phyloP scores from a whole-genome alignment of 2,888 invertebrate species.

The Lasioglossum figueresi region DNA sequence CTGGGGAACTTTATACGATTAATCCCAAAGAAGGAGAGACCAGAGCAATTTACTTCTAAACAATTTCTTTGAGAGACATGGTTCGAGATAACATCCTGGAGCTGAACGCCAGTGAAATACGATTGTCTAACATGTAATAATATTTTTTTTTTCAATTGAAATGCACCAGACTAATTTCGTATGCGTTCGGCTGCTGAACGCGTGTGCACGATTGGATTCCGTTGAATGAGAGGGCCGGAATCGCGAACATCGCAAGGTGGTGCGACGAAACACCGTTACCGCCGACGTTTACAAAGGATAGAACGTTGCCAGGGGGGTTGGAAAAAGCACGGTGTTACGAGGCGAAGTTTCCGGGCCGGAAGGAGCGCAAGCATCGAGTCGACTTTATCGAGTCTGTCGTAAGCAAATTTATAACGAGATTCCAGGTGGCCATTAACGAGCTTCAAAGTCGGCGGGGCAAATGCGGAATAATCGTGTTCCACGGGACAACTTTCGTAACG shows the following conservation, averaged over 20 bases:
- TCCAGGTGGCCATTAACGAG: slow-evolving; percentile 63
- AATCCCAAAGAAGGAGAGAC: background rate
- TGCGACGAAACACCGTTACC: background rate
- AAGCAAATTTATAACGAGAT: slow-evolving; percentile 67
- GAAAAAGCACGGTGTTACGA: slow-evolving; percentile 12
- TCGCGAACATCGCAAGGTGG: background rate
- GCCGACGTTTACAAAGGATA: background rate
- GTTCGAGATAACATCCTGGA: background rate
- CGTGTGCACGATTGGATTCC: background rate
- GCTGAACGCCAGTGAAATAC: background rate
- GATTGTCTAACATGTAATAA: background rate
- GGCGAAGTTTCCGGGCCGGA: slow-evolving; percentile 16
- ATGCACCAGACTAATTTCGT: background rate
- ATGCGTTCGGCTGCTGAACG: background rate
- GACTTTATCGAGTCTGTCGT: slow-evolving; percentile 57
- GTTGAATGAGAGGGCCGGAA: background rate
- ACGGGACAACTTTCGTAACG: slow-evolving; percentile 54
- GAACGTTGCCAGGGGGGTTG: slow-evolving; percentile 14
- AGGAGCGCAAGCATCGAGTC: slow-evolving; percentile 21
- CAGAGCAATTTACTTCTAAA: background rate
- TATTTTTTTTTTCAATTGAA: background rate
- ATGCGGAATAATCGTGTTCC: slow-evolving; percentile 51
- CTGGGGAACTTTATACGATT: background rate
- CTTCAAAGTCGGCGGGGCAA: slow-evolving; percentile 44
- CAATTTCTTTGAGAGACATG: background rate